A percentile compares a stretch with the other conserved stretches of the same genome.
phyloP scores from a whole-genome alignment of 1,140 invertebrate genomes.

The Cotesia glomerata region DNA sequence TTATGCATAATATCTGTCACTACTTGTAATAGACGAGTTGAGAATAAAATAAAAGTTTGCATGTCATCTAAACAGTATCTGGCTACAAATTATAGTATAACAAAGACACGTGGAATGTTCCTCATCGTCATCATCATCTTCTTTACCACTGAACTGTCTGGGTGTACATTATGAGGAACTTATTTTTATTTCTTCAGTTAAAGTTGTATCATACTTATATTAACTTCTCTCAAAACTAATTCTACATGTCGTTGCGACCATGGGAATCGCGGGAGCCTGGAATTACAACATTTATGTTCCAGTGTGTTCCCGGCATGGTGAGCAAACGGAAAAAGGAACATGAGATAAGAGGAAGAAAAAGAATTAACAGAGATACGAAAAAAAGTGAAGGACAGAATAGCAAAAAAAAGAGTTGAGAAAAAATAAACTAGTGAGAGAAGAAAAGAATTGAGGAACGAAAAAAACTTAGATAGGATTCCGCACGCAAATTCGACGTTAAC shows the following conservation, averaged over 20 bases:
- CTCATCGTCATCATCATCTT: neutral
- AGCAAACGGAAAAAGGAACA: slow-evolving; percentile 17
- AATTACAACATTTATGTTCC: slow-evolving; percentile 44
- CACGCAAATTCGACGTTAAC: slow-evolving; percentile 62
- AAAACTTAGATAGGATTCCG: slow-evolving; percentile 25
- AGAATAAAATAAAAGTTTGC: slow-evolving; percentile 32
- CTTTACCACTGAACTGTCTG: neutral
- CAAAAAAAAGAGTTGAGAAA: neutral
- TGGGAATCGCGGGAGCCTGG: slow-evolving; percentile 40
- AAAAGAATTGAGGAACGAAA: slow-evolving; percentile 18
- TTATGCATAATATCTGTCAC: too few species aligned
- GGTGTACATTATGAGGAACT: neutral
- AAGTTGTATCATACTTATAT: slow-evolving; percentile 8
- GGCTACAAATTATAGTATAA: slow-evolving; percentile 41
- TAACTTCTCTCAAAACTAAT: neutral
- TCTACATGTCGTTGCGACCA: slow-evolving; percentile 5
- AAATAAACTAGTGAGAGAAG: slow-evolving; percentile 4
- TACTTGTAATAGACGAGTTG: too few species aligned
- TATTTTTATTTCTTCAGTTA: neutral
- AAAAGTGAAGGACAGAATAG: neutral
- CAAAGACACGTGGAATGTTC: slow-evolving; percentile 29
- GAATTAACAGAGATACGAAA: neutral
- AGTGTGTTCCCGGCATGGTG: slow-evolving; percentile 36
- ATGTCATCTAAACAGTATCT: slow-evolving; percentile 31
- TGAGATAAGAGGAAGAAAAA: slow-evolving; percentile 18